Conservation (phyloP, 2,113 vertebrate species). For the Paracanthobrama guichenoti region DNA sequence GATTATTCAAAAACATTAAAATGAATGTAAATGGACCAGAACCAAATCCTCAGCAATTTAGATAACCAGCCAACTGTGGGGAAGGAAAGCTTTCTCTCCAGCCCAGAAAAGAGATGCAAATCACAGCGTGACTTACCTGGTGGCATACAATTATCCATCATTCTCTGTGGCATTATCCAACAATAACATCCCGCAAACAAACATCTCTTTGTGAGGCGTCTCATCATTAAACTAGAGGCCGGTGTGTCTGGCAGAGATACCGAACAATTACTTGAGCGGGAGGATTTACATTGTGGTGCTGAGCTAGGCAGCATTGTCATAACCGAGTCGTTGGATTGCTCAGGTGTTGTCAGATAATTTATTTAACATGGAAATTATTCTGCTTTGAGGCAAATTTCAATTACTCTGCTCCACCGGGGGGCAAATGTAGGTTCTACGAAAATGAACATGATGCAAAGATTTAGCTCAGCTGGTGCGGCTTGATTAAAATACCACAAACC, state of each 20-base stretch:
- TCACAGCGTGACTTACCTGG: conserved; percentile 39
- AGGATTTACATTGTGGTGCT: conserved; percentile 42
- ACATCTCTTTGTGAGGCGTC: conserved; percentile 48
- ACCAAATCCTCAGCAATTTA: not conserved
- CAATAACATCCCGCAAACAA: conserved; percentile 44
- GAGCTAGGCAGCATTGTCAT: conserved; percentile 46
- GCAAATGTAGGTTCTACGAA: conserved; percentile 30
- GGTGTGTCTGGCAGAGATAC: conserved; percentile 51
- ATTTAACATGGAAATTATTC: conserved; percentile 58
- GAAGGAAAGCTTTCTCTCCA: not conserved
- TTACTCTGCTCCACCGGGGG: conserved; percentile 45
- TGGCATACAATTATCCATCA: conserved; percentile 43
- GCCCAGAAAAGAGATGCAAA: conserved; percentile 32
- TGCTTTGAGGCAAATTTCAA: conserved; percentile 55
- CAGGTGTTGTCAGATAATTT: conserved; percentile 57
- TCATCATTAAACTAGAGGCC: conserved; percentile 41
- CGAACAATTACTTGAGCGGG: conserved; percentile 50
- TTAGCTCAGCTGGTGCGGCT: conserved; percentile 44
- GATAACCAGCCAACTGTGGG: conserved; percentile 1
- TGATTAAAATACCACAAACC: conserved; percentile 46
- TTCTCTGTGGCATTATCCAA: conserved; percentile 38
- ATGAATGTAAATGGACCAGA: not conserved
- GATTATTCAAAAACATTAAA: conserved; percentile 18
- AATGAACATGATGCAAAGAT: conserved; percentile 45
- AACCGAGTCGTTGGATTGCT: conserved; percentile 53